Conservation (phyloP, 2,888 invertebrate species). For the Xylota sylvarum region DNA sequence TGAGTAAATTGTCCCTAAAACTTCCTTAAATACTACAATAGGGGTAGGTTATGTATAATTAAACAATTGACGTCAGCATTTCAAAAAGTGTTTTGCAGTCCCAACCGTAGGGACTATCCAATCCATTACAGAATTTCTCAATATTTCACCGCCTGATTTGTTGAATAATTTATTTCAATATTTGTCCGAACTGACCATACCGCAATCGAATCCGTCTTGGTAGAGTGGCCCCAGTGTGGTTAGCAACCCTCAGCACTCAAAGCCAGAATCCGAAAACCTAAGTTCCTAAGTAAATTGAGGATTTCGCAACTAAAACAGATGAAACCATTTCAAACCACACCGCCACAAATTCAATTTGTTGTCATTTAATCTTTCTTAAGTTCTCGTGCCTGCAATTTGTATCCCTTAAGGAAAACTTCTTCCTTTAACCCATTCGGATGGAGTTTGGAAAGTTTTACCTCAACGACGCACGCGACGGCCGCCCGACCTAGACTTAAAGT, state of each 20-base stretch:
- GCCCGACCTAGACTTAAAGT: slow-evolving; percentile 12
- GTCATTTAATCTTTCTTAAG: slow-evolving; percentile 57
- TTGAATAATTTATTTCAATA: background rate
- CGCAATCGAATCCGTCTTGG: slow-evolving; percentile 8
- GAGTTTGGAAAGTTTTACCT: slow-evolving; percentile 16
- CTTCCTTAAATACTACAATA: no score
- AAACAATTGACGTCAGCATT: no score
- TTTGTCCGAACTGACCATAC: background rate
- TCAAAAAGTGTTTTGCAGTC: no score
- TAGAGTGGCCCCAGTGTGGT: background rate
- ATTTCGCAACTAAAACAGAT: slow-evolving; percentile 35
- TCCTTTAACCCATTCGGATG: slow-evolving; percentile 11
- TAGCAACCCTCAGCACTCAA: slow-evolving; percentile 3
- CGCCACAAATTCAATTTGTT: slow-evolving; percentile 59
- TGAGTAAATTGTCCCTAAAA: no score
- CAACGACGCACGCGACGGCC: no score
- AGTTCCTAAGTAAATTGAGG: slow-evolving; percentile 31
- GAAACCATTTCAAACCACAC: slow-evolving; percentile 38
- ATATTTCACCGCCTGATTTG: background rate
- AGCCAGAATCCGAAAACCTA: slow-evolving; percentile 5
- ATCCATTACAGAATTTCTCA: background rate
- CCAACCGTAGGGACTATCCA: no score
- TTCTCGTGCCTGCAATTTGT: slow-evolving; percentile 44
- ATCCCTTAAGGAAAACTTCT: slow-evolving; percentile 20
- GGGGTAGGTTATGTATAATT: no score